These are phyloP conservation scores for Apodemia hepburni DNA, from an alignment of 2,888 invertebrate species.

Conservation along the genomic window DNA sequence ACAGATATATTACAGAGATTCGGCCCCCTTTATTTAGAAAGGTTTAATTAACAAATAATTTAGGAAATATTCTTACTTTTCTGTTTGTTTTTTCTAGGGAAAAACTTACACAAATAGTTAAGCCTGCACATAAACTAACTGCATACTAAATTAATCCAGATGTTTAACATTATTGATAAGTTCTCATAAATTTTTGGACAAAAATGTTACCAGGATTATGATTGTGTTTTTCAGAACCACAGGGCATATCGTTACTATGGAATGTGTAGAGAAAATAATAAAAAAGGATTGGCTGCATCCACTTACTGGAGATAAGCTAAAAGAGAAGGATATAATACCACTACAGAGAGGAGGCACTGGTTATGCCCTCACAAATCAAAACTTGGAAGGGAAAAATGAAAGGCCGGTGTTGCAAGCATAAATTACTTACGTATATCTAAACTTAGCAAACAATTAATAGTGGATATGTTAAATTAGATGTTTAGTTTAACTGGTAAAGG, in stretches of 20 bases:
- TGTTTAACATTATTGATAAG: too few species aligned
- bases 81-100: too few species aligned
- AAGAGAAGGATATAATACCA: slow-evolving; percentile 94
- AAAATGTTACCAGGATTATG: not conserved
- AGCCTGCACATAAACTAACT: too few species aligned
- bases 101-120: too few species aligned
- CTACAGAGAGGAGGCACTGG: slow-evolving; percentile 98
- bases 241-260: slow-evolving; percentile 96
- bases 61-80: too few species aligned
- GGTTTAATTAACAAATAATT: too few species aligned
- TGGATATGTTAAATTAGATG: too few species aligned
- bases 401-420: slow-evolving; percentile 92
- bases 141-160: too few species aligned
- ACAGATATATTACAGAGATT: too few species aligned
- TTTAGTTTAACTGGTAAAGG: not conserved
- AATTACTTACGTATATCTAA: slow-evolving; percentile 17
- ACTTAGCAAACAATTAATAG: too few species aligned
- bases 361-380: slow-evolving; percentile 92
- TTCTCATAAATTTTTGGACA: not conserved
- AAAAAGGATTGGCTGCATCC: slow-evolving; percentile 98
- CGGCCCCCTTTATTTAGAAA: too few species aligned
- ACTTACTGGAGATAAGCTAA: slow-evolving; percentile 89
- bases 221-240: slow-evolving; percentile 75
- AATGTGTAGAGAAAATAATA: slow-evolving; percentile 97
- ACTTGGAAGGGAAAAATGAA: slow-evolving; percentile 90